These are phyloP conservation scores for Pseudonaja textilis DNA, from an alignment of 2,113 vertebrate species.

Conservation along the genomic window DNA sequence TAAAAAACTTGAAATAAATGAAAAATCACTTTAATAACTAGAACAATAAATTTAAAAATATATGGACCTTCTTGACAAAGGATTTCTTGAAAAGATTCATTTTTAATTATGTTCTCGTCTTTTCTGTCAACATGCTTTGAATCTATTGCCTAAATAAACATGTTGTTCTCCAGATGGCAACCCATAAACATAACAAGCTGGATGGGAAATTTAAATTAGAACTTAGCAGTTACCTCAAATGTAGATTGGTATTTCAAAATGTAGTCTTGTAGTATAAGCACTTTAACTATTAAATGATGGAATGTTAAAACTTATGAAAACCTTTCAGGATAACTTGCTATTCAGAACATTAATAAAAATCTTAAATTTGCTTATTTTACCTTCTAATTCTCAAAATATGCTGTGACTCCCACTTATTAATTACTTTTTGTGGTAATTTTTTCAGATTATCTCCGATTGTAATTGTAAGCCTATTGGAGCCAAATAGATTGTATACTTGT, in stretches of 20 bases:
- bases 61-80: neutral
- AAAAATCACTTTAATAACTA: neutral
- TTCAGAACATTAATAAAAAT: constrained; percentile 19
- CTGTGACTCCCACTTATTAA: neutral
- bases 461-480: neutral
- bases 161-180: neutral
- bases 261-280: neutral
- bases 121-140: neutral
- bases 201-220: neutral
- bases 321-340: neutral
- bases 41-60: neutral
- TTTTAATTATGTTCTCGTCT: neutral
- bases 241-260: neutral
- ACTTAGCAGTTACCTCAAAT: neutral
- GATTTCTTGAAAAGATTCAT: neutral
- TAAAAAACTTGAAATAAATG: neutral
- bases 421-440: neutral
- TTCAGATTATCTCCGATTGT: neutral
- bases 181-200: neutral
- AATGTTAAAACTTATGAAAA: constrained; percentile 5
- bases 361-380: constrained; percentile 6
- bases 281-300: constrained; percentile 10
- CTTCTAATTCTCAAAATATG: neutral
- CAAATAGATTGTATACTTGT: neutral
- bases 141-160: neutral